phyloP scores from a whole-genome alignment of 2,888 invertebrate species.

The Carabus problematicus region DNA sequence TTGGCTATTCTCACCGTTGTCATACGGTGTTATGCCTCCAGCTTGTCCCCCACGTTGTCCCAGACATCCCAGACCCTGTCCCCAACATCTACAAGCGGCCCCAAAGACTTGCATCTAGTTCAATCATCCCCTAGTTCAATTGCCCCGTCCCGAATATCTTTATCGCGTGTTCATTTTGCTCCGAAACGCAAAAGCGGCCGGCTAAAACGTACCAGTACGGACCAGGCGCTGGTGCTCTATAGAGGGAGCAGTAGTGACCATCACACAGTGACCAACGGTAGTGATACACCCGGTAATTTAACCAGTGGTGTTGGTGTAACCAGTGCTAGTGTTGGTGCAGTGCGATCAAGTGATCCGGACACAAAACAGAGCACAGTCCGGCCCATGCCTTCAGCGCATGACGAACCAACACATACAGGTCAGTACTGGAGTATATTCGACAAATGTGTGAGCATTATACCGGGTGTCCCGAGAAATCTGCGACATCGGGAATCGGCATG shows the following conservation, averaged over 20 bases:
- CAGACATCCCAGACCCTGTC: slow-evolving; percentile 4
- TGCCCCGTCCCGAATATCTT: not conserved
- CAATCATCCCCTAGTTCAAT: not conserved
- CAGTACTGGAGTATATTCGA: slow-evolving; percentile 45
- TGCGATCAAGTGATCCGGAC: not conserved
- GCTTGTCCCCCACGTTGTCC: slow-evolving; percentile 3
- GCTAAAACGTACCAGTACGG: not conserved
- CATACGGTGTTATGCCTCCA: slow-evolving; percentile 45
- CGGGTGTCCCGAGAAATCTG: too few species aligned
- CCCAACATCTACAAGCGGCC: not conserved
- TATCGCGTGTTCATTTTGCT: too few species aligned
- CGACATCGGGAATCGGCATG: too few species aligned
- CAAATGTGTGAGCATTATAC: too few species aligned
- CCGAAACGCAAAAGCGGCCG: too few species aligned
- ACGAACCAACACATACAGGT: slow-evolving; percentile 55
- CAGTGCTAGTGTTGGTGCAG: too few species aligned
- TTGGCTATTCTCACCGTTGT: slow-evolving; percentile 49
- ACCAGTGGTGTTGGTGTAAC: too few species aligned
- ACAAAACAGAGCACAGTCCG: slow-evolving; percentile 45
- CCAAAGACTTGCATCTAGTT: not conserved
- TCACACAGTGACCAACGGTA: too few species aligned
- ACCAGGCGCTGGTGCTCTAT: too few species aligned
- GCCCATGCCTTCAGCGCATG: slow-evolving; percentile 56
- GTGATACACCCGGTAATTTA: too few species aligned
- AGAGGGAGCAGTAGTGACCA: not conserved